Conservation (phyloP, 2,113 vertebrate genomes). For the Paramisgurnus dabryanus region DNA sequence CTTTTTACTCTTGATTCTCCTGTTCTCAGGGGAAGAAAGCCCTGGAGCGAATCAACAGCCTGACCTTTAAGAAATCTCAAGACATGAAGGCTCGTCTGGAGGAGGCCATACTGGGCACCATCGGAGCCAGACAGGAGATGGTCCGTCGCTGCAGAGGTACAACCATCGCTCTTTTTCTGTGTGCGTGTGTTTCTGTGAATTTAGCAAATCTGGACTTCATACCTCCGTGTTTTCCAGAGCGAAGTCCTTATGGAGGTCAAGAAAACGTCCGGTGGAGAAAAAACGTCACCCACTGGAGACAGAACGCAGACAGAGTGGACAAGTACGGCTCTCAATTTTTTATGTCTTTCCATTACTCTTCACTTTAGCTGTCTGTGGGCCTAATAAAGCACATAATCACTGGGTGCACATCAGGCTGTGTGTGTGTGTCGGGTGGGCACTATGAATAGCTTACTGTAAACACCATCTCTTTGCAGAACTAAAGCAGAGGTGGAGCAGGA, state of each 20-base stretch:
- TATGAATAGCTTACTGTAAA: constrained; percentile 32
- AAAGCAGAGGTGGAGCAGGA: constrained; percentile 89
- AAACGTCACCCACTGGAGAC: constrained; percentile 88
- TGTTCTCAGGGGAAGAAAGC: constrained; percentile 82
- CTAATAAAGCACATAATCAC: constrained; percentile 32
- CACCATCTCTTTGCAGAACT: constrained; percentile 68
- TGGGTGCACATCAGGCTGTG: constrained; percentile 10
- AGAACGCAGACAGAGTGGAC: constrained; percentile 85
- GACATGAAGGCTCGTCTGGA: constrained; percentile 93
- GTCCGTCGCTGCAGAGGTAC: constrained; percentile 87
- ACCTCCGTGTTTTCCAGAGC: constrained; percentile 69
- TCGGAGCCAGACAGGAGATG: constrained; percentile 90
- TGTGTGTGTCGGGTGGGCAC: constrained; percentile 25
- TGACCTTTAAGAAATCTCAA: constrained; percentile 91
- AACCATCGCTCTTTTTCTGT: neutral
- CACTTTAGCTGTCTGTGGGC: neutral
- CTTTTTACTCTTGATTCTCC: neutral
- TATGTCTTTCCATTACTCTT: neutral
- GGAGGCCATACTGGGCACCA: constrained; percentile 88
- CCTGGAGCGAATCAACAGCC: constrained; percentile 88
- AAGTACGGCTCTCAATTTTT: constrained; percentile 74
- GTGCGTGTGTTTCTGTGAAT: neutral
- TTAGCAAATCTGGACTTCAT: neutral
- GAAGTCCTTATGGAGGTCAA: constrained; percentile 84
- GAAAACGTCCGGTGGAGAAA: constrained; percentile 92